Base-by-base conservation (phyloP, 2,113 vertebrate species). In the Artemisiospiza belli region DNA sequence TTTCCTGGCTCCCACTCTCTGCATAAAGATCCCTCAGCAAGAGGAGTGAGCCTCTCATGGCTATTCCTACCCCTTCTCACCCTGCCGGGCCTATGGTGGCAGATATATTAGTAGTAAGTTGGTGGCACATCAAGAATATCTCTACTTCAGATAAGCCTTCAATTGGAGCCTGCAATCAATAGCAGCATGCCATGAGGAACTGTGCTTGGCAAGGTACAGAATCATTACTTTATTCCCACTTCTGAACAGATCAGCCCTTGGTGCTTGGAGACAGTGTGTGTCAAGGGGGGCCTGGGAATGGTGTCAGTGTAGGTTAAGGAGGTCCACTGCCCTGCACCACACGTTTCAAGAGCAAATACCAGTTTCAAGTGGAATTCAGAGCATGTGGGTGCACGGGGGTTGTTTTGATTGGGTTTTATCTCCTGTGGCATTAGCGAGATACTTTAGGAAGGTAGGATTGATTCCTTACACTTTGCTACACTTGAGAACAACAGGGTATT, bases 361-460 rank as follows among this genome's bases (percentile, higher is more conserved):
- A 37, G 10, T 59, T 89, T 59, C 6, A 31, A 28, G 37, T 84
- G 58, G 49, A 54, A 83, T 76, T 83, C 23, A 8, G 44, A 46
- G 47, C 0, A 0, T 22, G 10, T 19, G 33, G 14, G 8, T 7
- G 11, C 2, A 4, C 2, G 4, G 15, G 3, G 3, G 1, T 37
- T 33, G 20, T 11, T 62, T 18, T 24, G 25, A 11, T 37, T 63
- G 39, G 2, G 28, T 46, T 72, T 75, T 52, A 9, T 72, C 64
- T 92, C 68, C 74, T 80, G 37, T 46, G 92, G 27, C 54, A 27
- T 78, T 63, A 74, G 55, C 37, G 44, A 66, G 62, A 23, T 25
- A 16, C 31, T 85, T 92, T 1, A 15, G 75, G 47, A 66, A 69
- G 64, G 85, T 12, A 61, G 18, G 43, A 74, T 73, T 75, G 72